These are phyloP conservation scores for Leptopterna dolabrata DNA, from an alignment of 2,888 invertebrate species.

Conservation along the genomic window DNA sequence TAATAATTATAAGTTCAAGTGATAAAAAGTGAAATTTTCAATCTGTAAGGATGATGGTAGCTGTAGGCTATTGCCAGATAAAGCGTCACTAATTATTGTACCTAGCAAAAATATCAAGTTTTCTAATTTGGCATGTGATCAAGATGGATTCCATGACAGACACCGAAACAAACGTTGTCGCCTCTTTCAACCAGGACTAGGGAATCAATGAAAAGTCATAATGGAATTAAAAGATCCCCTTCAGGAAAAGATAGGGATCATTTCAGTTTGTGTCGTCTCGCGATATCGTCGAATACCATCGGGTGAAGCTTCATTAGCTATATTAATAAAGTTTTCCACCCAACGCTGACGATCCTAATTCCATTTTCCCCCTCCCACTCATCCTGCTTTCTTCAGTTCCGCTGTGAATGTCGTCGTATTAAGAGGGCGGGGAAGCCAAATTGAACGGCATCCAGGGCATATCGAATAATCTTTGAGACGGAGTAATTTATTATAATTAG, in stretches of 20 bases:
- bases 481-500: background rate
- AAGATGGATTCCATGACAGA: too few relatives aligned
- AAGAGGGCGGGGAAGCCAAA: background rate
- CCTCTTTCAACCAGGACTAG: too few relatives aligned
- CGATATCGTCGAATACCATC: background rate
- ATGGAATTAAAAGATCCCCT: too few relatives aligned
- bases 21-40: too few relatives aligned
- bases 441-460: background rate
- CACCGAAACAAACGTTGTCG: too few relatives aligned
- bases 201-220: too few relatives aligned
- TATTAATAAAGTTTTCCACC: slow-evolving; percentile 33
- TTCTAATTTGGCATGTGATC: too few relatives aligned
- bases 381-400: background rate
- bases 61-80: too few relatives aligned
- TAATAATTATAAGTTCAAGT: too few relatives aligned
- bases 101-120: too few relatives aligned
- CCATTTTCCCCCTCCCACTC: background rate
- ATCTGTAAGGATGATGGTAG: too few relatives aligned
- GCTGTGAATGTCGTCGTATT: background rate
- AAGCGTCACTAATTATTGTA: too few relatives aligned
- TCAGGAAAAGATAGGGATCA: background rate
- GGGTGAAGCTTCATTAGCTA: slow-evolving; percentile 22
- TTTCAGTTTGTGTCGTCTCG: background rate
- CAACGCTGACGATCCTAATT: background rate
- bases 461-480: background rate